Evolutionary conservation across 1,140 invertebrate genomes (phyloP), one percentile per base, ranked within the genome.

Genomic region (Nebria ingens): DNA sequence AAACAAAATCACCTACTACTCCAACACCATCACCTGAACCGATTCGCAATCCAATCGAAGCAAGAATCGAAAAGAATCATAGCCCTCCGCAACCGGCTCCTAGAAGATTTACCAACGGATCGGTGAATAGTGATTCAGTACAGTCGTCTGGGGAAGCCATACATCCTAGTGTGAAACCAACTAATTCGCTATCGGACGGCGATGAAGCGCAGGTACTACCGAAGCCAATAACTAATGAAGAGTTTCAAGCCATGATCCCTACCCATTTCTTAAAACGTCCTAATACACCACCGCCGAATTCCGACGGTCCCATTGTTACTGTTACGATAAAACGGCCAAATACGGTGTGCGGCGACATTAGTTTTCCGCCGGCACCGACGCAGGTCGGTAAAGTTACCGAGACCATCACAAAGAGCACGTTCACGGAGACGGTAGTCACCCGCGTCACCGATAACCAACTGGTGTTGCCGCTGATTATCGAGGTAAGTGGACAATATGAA

Each of bases 201-300:
- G 69, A 70, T 52, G 70, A 71, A 63, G 62, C 62, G 61, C 70
- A 71, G 70, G 70, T 70, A 71, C 81, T 85, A 71, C 78, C 85
- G 71, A 83, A 86, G 73, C 86, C 87, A 66, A 84, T 91, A 75
- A 91, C 87, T 73, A 91, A 86, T 77, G 88, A 91, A 77, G 87
- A 91, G 74, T 91, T 92, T 80, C 86, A 91, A 82, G 87, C 89
- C 71, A 89, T 93, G 88, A 92, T 93, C 65, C 89, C 90, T 63
- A 82, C 86, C 68, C 88, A 89, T 76, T 91, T 92, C 81, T 81
- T 89, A 58, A 77, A 69, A 56, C 63, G 61, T 63, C 57, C 60
- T 58, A 19, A 21, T 52, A 54, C 54, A 25, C 58, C 75, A 76
- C 66, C 78, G 73, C 62, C 79, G 76, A 73, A 71, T 68, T 76